phyloP scores from a whole-genome alignment of 2,113 vertebrate genomes.

The Centrocercus urophasianus region DNA sequence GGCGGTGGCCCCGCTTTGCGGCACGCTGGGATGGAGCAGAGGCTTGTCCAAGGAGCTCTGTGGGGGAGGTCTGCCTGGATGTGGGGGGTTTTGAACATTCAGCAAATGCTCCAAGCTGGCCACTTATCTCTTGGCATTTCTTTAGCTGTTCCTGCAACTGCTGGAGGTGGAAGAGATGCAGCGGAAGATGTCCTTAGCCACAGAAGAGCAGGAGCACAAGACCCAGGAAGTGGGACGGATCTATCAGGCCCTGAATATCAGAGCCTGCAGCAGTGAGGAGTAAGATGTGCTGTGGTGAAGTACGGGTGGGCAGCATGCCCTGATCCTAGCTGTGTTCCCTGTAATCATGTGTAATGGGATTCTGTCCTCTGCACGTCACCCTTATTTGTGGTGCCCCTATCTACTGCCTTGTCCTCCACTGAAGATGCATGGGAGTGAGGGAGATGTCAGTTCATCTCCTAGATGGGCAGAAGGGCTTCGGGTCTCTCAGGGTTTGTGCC shows the following conservation, averaged over 20 bases:
- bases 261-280: slow-evolving; percentile 64
- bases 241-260: slow-evolving; percentile 83
- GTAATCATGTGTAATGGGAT: neutral
- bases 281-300: slow-evolving; percentile 27
- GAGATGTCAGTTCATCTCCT: neutral
- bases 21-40: neutral
- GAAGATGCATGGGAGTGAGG: neutral
- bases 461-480: neutral
- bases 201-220: slow-evolving; percentile 79
- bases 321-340: fast-evolving
- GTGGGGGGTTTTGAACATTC: no score
- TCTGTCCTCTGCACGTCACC: neutral
- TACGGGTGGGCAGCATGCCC: fast-evolving
- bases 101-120: neutral
- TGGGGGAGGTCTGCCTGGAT: fast-evolving
- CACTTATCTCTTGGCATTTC: neutral
- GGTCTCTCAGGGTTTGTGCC: neutral
- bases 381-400: neutral
- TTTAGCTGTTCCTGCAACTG: slow-evolving; percentile 87
- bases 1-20: fast-evolving
- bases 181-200: slow-evolving; percentile 64
- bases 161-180: slow-evolving; percentile 87
- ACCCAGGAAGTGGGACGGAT: slow-evolving; percentile 78
- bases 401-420: fast-evolving
- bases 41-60: neutral